Evolutionary conservation across 2,797 vertebrate species (phyloP).

Genomic region (Gymnothorax reevesii): DNA sequence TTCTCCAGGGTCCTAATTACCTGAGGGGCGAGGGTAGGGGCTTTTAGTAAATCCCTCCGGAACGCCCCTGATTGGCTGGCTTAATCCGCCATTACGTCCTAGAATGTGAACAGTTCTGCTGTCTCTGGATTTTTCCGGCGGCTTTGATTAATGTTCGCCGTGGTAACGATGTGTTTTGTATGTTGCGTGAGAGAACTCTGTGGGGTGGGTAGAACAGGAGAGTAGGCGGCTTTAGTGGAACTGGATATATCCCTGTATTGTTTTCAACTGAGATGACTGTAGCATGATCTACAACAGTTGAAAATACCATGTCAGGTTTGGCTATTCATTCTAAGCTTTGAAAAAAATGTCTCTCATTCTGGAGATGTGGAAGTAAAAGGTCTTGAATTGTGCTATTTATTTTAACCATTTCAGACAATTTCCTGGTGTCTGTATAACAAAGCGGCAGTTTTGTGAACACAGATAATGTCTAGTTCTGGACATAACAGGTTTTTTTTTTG

Average conservation of each 20-base stretch:
- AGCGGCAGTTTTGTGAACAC: too few species aligned
- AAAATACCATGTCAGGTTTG: too few species aligned
- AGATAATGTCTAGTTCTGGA: too few species aligned
- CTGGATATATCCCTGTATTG: not conserved
- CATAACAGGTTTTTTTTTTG: too few species aligned
- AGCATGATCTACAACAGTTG: not conserved
- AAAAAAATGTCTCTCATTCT: too few species aligned
- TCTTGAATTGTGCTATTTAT: too few species aligned
- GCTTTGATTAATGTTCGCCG: slow-evolving; percentile 57
- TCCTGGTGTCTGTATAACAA: too few species aligned
- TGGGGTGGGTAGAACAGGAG: not conserved
- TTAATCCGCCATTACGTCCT: slow-evolving; percentile 38
- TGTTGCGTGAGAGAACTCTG: not conserved
- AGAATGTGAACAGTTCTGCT: slow-evolving; percentile 48
- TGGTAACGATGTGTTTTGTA: slow-evolving; percentile 37
- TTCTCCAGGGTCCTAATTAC: slow-evolving; percentile 69
- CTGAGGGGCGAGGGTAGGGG: slow-evolving; percentile 44
- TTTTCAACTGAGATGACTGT: not conserved
- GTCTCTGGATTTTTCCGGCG: slow-evolving; percentile 48
- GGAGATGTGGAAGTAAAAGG: too few species aligned
- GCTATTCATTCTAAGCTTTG: too few species aligned
- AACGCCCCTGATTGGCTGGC: slow-evolving; percentile 30
- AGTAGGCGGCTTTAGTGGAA: not conserved
- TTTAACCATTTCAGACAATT: too few species aligned
- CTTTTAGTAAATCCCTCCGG: slow-evolving; percentile 31